Evolutionary conservation across 1,140 invertebrate species (phyloP), one percentile per base, ranked within the genome.

Genomic region (Eupeodes corollae): DNA sequence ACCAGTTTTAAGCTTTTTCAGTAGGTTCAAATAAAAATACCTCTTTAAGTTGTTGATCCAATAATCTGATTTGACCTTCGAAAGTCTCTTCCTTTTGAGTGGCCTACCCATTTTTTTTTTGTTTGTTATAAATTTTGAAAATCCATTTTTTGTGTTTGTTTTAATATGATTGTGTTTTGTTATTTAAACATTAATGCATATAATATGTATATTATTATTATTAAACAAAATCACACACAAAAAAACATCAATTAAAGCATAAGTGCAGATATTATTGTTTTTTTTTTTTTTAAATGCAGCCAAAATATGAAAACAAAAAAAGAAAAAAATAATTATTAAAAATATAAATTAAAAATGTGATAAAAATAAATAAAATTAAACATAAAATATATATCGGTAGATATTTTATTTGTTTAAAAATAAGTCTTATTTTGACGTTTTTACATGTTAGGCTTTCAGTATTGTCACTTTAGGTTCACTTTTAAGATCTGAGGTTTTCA

Each of bases 81-180:
- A 89, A 95, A 55, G 86, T 86, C 75, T 97, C 93, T 78, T 98
- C 94, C 75, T 92, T 88, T 76, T 94, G 88, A 66, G 88, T 93
- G 61, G 91, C 89, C 91, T 94, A 74, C 54, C 63, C 56, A 63
- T 40, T 42, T 46, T 52, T 53, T 55, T 51, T 42, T 42, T 46
- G 18, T 42, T 42, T 42, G 13, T 42, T 18, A n/a, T n/a, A 55
- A 40, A 5, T 26, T 26, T 26, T 26, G 21, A 3, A 26, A 26
- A 26, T 26, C 21, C 21, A 26, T 26, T 26, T 26, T 26, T 26
- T 26, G 21, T 26, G 21, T 26, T 26, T 26, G 3, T 26, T 26
- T 26, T 3, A 5, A 26, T 26, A 26, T 26, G 21, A 26, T 26
- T 26, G 21, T 26, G 21, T 26, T 26, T 26, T 26, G 21, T 26